Conservation (phyloP, 1,140 invertebrate genomes). For the Drosophila takahashii region DNA sequence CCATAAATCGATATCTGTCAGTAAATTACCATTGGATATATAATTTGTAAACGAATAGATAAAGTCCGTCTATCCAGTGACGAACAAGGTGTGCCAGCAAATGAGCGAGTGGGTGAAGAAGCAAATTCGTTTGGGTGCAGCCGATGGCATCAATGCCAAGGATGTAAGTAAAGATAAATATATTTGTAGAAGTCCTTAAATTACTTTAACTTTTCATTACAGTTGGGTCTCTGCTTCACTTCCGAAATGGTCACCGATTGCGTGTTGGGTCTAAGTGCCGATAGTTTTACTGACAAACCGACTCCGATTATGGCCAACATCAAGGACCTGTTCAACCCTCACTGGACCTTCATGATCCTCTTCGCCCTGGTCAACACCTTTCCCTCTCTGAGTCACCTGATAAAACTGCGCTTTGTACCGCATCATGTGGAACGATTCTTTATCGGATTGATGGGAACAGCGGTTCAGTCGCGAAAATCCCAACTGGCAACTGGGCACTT, state of each 20-base stretch:
- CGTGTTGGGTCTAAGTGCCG: conserved; percentile 85
- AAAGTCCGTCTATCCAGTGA: conserved; percentile 73
- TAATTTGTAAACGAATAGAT: conserved; percentile 39
- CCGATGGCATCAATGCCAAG: conserved; percentile 57
- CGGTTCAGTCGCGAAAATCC: conserved; percentile 61
- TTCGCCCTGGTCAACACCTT: conserved; percentile 47
- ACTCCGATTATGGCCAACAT: conserved; percentile 55
- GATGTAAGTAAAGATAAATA: conserved; percentile 45
- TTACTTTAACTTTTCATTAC: no score
- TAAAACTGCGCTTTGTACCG: conserved; percentile 59
- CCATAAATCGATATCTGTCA: no score
- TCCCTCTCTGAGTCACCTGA: conserved; percentile 33
- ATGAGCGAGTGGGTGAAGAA: conserved; percentile 57
- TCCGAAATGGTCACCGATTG: conserved; percentile 85
- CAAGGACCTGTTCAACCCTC: conserved; percentile 47
- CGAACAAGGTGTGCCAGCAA: conserved; percentile 60
- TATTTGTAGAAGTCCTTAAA: no score
- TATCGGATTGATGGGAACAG: conserved; percentile 57
- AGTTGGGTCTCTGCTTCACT: conserved; percentile 84
- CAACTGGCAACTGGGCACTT: conserved; percentile 31
- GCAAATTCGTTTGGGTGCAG: conserved; percentile 34
- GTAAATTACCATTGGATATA: neutral
- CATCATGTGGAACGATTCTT: conserved; percentile 66
- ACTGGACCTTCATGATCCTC: conserved; percentile 31
- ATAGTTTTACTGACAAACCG: conserved; percentile 68